Evolutionary conservation across 2,113 vertebrate genomes (phyloP).

Genomic region (Microcebus tavaratra): DNA sequence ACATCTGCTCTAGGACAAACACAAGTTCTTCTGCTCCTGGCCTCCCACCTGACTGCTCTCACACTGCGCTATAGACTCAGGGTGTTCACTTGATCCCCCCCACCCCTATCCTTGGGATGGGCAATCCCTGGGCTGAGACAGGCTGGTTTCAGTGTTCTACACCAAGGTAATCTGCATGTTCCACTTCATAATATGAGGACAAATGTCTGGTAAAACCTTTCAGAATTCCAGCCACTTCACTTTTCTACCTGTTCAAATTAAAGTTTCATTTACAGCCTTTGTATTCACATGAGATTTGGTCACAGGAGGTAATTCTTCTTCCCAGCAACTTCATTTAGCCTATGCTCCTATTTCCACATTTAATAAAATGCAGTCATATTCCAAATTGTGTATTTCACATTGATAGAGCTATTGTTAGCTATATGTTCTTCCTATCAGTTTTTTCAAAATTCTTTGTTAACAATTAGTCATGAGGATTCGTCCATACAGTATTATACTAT

Average conservation of each 20-base stretch:
- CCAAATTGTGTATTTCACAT: conserved; percentile 28
- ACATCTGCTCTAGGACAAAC: background rate
- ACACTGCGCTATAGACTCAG: background rate
- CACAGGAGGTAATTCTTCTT: conserved; percentile 39
- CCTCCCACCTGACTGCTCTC: background rate
- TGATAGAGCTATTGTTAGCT: conserved; percentile 55
- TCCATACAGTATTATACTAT: background rate
- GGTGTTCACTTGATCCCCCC: background rate
- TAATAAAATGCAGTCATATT: conserved; percentile 47
- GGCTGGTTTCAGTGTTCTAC: background rate
- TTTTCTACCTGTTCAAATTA: conserved; percentile 43
- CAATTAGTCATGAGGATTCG: conserved; percentile 36
- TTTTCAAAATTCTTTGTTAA: conserved; percentile 59
- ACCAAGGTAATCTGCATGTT: background rate
- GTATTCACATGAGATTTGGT: conserved; percentile 27
- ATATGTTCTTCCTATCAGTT: background rate
- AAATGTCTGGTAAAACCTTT: background rate
- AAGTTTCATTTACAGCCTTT: conserved; percentile 46
- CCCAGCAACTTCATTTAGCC: conserved; percentile 35
- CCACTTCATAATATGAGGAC: background rate
- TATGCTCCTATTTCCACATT: conserved; percentile 21
- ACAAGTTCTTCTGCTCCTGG: background rate
- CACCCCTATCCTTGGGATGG: background rate
- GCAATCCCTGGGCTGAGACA: background rate
- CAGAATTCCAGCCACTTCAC: background rate